Conservation (phyloP, 2,888 invertebrate genomes). For the Pollenia labialis region DNA sequence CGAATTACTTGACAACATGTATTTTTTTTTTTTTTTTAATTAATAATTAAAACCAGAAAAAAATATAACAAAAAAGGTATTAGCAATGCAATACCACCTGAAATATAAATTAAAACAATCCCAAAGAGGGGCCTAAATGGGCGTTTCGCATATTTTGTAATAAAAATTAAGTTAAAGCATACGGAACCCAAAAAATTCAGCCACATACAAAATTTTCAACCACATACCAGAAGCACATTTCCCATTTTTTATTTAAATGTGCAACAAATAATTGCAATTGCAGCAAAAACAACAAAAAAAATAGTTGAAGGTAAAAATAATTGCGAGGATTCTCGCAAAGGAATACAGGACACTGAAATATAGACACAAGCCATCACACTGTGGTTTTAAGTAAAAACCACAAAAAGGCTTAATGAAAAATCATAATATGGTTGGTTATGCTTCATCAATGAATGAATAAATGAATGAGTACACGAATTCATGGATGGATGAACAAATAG, state of each 20-base stretch:
- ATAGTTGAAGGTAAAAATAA: constrained; percentile 38
- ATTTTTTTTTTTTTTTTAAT: constrained; percentile 47
- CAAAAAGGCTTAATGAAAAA: constrained; percentile 72
- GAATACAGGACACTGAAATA: neutral
- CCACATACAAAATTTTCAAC: constrained; percentile 22
- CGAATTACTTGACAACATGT: constrained; percentile 30
- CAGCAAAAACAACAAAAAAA: neutral
- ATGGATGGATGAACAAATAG: constrained; percentile 25
- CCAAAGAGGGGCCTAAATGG: neutral
- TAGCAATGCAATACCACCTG: constrained; percentile 16
- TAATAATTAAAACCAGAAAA: constrained; percentile 58
- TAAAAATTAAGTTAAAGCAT: neutral
- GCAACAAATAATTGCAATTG: constrained; percentile 59
- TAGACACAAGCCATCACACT: constrained; percentile 21
- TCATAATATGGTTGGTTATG: constrained; percentile 71
- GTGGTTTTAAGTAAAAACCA: constrained; percentile 65
- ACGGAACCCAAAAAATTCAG: neutral
- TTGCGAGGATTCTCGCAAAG: neutral
- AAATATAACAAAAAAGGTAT: constrained; percentile 23
- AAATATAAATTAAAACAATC: constrained; percentile 20
- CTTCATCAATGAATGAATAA: constrained; percentile 54
- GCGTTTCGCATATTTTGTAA: neutral
- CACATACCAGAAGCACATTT: constrained; percentile 31
- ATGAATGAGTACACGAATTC: constrained; percentile 18
- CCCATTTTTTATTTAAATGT: constrained; percentile 60